Base-by-base conservation (phyloP, 2,888 invertebrate species). In the Cantharis rufa region DNA sequence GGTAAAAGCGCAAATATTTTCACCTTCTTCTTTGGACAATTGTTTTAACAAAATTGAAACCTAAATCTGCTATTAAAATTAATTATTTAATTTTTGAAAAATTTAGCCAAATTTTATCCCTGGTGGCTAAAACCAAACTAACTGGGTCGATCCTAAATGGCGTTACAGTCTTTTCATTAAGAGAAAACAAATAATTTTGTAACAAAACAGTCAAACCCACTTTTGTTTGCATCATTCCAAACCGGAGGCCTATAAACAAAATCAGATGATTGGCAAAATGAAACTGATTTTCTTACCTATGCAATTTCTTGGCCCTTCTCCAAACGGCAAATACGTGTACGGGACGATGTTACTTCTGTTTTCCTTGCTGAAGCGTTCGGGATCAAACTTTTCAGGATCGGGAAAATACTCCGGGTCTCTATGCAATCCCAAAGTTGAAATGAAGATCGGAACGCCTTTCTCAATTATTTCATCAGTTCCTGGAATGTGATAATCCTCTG, bases 231-330 rank as follows among this genome's bases (percentile, higher is more conserved):
- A 90, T 88, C 81, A 89, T 88, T 1, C 89, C 90, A 86, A 90
- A 90, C 18, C 89, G 87, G 69, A 89, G 84, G 79, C 90, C 90
- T 90, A 83, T 3, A n/a, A 48, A 32, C 24, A 69, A n/a, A 48
- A 48, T 48, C 13, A 32, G 13, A 13, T 13, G 4, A 4, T 32
- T 32, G 3, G 4, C 4, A 13, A 13, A 32, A 32, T 13, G 0
- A 13, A 69, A 32, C 11, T 11, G n/a, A 10, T 27, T 10, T 69
- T 27, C 3, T 16, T 85, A 91, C 91, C 91, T 83, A 91, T 88
- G 82, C 91, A 91, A 84, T 90, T 90, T 79, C 90, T 87, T 10
- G 91, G 91, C 0, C 91, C 91, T 84, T 90, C 91, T 3, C 91
- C 91, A 83, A 91, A 91, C 0, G 91, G 91, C 87, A 91, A 87